Percentiles rank a stretch among this genome's conserved stretches.
Evolutionary conservation across 2,888 invertebrate genomes (phyloP).

Genomic region (Nymphalis urticae): DNA sequence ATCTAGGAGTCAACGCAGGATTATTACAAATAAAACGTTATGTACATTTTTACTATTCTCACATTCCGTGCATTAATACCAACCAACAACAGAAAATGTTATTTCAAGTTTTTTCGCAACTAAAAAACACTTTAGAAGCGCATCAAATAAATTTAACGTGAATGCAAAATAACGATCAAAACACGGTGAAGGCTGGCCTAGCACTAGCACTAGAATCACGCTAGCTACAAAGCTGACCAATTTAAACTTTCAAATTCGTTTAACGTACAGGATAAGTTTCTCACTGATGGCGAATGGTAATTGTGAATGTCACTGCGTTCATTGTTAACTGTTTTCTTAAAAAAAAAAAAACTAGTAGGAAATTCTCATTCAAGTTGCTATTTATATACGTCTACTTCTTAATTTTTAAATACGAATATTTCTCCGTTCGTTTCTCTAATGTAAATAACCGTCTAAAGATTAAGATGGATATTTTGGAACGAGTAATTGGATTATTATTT

Average conservation of each 20-base stretch:
- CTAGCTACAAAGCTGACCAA: constrained; percentile 14
- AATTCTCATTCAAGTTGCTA: neutral
- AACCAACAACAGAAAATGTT: too few relatives aligned
- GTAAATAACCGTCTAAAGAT: too few relatives aligned
- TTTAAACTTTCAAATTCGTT: constrained; percentile 26
- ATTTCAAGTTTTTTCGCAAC: too few relatives aligned
- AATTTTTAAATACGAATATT: neutral
- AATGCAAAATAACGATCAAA: neutral
- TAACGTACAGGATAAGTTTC: constrained; percentile 11
- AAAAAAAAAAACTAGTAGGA: neutral
- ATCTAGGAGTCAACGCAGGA: too few relatives aligned
- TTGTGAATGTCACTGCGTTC: constrained; percentile 3
- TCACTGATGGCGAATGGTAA: constrained; percentile 3
- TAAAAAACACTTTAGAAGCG: neutral
- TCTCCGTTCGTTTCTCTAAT: neutral
- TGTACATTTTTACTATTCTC: too few relatives aligned
- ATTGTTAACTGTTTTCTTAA: neutral
- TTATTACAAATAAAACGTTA: too few relatives aligned
- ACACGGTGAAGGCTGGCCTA: neutral
- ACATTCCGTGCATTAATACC: too few relatives aligned
- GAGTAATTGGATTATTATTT: too few relatives aligned
- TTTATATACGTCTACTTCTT: neutral
- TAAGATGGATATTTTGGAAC: too few relatives aligned
- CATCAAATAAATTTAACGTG: neutral
- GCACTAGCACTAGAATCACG: neutral